These are phyloP conservation scores for Lapara coniferarum DNA, from an alignment of 2,888 invertebrate genomes.

Conservation along the genomic window DNA sequence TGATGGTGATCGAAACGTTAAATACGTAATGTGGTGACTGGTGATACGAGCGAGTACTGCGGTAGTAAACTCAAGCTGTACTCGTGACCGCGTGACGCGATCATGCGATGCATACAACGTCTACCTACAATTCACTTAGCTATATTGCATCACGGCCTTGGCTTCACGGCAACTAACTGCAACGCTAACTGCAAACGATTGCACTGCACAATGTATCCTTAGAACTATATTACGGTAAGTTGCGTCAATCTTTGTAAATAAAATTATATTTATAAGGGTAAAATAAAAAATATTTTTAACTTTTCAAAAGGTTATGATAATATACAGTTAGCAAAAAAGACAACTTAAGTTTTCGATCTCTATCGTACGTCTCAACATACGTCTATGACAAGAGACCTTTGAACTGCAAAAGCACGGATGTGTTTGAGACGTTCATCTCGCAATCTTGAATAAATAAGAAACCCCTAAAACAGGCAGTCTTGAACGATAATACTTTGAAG, in stretches of 20 bases:
- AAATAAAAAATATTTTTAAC: background rate
- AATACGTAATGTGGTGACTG: background rate
- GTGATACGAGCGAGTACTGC: slow-evolving; percentile 21
- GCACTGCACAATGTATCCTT: slow-evolving; percentile 45
- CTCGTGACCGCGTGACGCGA: slow-evolving; percentile 58
- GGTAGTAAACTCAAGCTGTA: slow-evolving; percentile 15
- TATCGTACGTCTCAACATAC: background rate
- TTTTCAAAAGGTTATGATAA: too few relatives aligned
- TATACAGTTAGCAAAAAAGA: too few relatives aligned
- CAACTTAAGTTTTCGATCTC: background rate
- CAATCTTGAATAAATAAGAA: background rate
- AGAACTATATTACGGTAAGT: slow-evolving; percentile 6
- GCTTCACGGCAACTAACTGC: slow-evolving; percentile 72
- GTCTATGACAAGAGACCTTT: slow-evolving; percentile 7
- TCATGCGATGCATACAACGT: slow-evolving; percentile 64
- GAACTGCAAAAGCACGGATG: background rate
- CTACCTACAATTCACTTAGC: slow-evolving; percentile 64
- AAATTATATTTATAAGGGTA: background rate
- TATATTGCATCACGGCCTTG: slow-evolving; percentile 78
- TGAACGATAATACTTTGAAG: background rate
- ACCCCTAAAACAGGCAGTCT: too few relatives aligned
- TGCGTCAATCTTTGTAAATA: background rate
- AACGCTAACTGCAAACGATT: slow-evolving; percentile 63
- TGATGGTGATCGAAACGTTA: background rate
- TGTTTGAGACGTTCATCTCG: background rate